Conservation (phyloP, 1,140 invertebrate species). For the Meloidogyne exigua region DNA sequence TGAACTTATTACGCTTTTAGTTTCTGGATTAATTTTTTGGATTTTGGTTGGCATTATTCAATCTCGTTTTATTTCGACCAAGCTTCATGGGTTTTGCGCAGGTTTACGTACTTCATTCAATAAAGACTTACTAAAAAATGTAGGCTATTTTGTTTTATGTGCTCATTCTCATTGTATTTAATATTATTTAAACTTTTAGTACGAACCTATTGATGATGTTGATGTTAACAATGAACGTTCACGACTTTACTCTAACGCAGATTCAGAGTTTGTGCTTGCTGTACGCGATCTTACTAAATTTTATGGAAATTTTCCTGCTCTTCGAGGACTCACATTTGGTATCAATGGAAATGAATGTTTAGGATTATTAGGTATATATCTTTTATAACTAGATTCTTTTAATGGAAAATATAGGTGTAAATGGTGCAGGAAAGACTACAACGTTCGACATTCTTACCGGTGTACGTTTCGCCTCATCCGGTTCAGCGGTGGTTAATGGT, state of each 20-base stretch:
- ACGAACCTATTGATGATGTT: slow-evolving; percentile 35
- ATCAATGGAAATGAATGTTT: slow-evolving; percentile 48
- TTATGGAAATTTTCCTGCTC: slow-evolving; percentile 45
- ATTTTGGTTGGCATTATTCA: slow-evolving; percentile 31
- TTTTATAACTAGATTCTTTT: neutral
- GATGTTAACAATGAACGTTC: slow-evolving; percentile 44
- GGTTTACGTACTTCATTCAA: neutral
- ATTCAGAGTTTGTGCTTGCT: slow-evolving; percentile 34
- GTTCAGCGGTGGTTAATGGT: slow-evolving; percentile 37
- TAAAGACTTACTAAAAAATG: neutral
- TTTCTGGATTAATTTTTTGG: slow-evolving; percentile 50
- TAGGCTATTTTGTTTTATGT: neutral
- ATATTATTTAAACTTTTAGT: neutral
- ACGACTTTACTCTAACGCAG: slow-evolving; percentile 2
- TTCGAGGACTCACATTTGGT: slow-evolving; percentile 49
- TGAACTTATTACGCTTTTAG: slow-evolving; percentile 27
- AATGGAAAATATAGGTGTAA: slow-evolving; percentile 39
- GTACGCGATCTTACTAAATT: slow-evolving; percentile 47
- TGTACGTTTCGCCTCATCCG: slow-evolving; percentile 29
- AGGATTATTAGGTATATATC: slow-evolving; percentile 53
- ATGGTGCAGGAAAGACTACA: slow-evolving; percentile 53
- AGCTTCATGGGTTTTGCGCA: neutral
- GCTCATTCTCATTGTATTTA: neutral
- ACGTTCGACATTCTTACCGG: slow-evolving; percentile 54
- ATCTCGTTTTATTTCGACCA: slow-evolving; percentile 30